Percentiles rank a stretch among this genome's conserved stretches.
Conservation (phyloP, 2,888 invertebrate species). For the Ischnus inquisitorius region DNA sequence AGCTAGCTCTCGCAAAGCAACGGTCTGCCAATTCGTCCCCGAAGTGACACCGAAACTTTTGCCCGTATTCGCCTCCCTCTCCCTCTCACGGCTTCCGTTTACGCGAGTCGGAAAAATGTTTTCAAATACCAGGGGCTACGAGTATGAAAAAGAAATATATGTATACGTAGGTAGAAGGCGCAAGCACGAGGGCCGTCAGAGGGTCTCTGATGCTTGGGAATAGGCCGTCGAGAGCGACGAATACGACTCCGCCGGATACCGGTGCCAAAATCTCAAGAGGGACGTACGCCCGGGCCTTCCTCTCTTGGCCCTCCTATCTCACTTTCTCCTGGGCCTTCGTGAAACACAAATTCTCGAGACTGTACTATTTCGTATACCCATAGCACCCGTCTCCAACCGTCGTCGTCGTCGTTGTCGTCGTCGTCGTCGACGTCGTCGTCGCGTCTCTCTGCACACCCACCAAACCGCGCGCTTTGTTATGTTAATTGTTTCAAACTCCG, state of each 20-base stretch:
- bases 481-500: constrained; percentile 85
- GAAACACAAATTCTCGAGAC: constrained; percentile 31
- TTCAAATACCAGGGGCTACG: constrained; percentile 77
- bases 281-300: constrained; percentile 73
- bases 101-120: constrained; percentile 78
- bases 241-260: constrained; percentile 72
- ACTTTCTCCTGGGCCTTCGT: constrained; percentile 53
- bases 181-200: constrained; percentile 31
- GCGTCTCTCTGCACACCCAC: constrained; percentile 66
- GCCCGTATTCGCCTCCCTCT: constrained; percentile 18
- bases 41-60: constrained; percentile 47
- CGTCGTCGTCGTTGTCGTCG: constrained; percentile 55
- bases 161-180: constrained; percentile 40
- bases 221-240: constrained; percentile 75
- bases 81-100: constrained; percentile 72
- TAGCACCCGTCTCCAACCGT: constrained; percentile 29
- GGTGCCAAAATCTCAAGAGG: constrained; percentile 84
- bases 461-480: constrained; percentile 81
- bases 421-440: constrained; percentile 58
- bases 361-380: constrained; percentile 7
- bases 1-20: constrained; percentile 11
- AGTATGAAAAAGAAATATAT: constrained; percentile 28
- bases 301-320: constrained; percentile 57
- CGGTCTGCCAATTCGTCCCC: constrained; percentile 44
- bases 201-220: constrained; percentile 70